phyloP scores from a whole-genome alignment of 2,888 invertebrate genomes.

The Eretmocerus hayati region DNA sequence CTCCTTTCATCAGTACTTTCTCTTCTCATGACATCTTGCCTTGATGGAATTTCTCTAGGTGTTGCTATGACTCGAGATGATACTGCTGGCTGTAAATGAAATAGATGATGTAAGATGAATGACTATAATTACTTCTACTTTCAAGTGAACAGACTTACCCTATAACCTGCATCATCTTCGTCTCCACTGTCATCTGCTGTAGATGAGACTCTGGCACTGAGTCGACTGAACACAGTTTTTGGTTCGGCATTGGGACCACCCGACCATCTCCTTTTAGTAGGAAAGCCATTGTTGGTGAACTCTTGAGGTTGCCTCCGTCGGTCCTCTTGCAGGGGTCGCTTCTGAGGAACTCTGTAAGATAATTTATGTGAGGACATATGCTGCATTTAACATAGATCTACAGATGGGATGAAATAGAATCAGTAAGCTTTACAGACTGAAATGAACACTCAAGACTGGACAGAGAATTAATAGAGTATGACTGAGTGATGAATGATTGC shows the following conservation, averaged over 20 bases:
- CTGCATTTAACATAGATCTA: too few relatives aligned
- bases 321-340: conserved; percentile 41
- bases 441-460: too few relatives aligned
- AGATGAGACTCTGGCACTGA: conserved; percentile 42
- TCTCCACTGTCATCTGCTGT: conserved; percentile 44
- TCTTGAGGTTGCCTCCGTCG: conserved; percentile 36
- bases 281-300: conserved; percentile 37
- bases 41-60: conserved; percentile 74
- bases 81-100: conserved; percentile 51
- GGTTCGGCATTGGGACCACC: conserved; percentile 35
- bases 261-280: conserved; percentile 40
- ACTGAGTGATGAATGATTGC: too few relatives aligned
- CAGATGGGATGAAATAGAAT: too few relatives aligned
- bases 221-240: conserved; percentile 44
- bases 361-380: too few relatives aligned
- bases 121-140: neutral
- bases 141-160: conserved; percentile 25
- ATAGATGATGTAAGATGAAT: neutral
- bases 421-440: too few relatives aligned
- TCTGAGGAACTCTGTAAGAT: conserved; percentile 35
- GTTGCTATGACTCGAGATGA: conserved; percentile 75
- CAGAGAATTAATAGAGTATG: too few relatives aligned
- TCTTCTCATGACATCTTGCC: conserved; percentile 73
- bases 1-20: conserved; percentile 79
- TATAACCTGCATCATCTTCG: conserved; percentile 38